Evolutionary conservation across 2,797 vertebrate genomes (phyloP), one percentile per base, ranked within the genome.

Genomic region (Ataeniobius toweri): DNA sequence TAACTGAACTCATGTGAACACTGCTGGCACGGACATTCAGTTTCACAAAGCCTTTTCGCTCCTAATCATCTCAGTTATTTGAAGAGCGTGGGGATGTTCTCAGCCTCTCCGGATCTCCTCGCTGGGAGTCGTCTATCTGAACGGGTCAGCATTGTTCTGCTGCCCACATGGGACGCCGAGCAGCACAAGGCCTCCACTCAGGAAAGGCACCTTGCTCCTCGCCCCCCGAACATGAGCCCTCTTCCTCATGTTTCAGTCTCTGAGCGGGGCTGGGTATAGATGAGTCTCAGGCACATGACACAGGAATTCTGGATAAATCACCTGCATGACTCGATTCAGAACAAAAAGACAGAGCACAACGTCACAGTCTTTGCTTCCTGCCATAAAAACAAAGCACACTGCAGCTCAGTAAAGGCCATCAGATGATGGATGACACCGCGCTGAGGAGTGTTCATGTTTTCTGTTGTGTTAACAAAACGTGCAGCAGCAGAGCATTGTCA

Each of bases 101-200:
- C 44, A 16, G 63, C 10, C 36, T 67, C 63, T 41, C 63, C 6
- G 13, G 50, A 14, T 14, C 50, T 16, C 50, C 59, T 63, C 59
- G 59, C 59, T 63, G 28, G 82, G 85, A 80, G 79, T 28, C 1
- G 68, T 51, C 48, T 75, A 73, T 80, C 78, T 74, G 74, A 81
- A 82, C 16, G 56, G 82, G 26, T 84, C 74, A 55, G 56, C 87
- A 86, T 87, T 90, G 88, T 88, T 86, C 83, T 44, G 44, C 88
- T 65, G 83, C 85, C 89, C 88, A 90, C 89, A 72, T 81, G 3
- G 76, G 48, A 67, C 12, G 2, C 72, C 63, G 13, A 20, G 0
- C 10, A 78, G 74, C 69, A 82, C 81, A 88, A 10, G 58, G 63
- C 36, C 63, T 53, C 63, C 71, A 68, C 79, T 84, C 73, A 88